Evolutionary conservation across 2,888 invertebrate species (phyloP), one percentile per base, ranked within the genome.

Genomic region (Coenonympha arcania): DNA sequence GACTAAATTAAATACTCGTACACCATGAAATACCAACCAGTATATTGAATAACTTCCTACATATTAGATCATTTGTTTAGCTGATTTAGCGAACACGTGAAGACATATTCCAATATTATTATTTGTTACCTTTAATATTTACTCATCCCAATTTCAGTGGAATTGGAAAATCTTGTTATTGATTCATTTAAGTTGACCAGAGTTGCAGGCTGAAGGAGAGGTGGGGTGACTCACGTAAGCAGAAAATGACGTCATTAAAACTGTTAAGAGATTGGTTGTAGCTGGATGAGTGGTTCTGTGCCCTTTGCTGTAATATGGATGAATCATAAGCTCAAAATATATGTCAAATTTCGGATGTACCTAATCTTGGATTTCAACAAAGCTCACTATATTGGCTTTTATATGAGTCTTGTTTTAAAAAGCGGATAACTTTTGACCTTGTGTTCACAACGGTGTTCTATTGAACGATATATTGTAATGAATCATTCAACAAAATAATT

Each of bases 141-240:
- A 6, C 4, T 15, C 9, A 22, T 39, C 39, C 39, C 19, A 30
- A 5, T 41, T 41, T 28, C 11, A 41, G 30, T 41, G 41, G 30
- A 20, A 30, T 19, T 5, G 13, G 28, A n/a, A 31, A 20, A 43
- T 33, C 30, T 43, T 33, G 16, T 33, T 41, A 48, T 50, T 50
- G 50, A 54, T 54, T 54, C 54, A 54, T 54, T 49, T 46, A 51
- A 50, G 40, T 34, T 22, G n/a, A n/a, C n/a, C n/a, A n/a, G n/a
- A n/a, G n/a, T n/a, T n/a, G n/a, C n/a, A n/a, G n/a, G n/a, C n/a
- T n/a, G n/a, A n/a, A n/a, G n/a, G n/a, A n/a, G n/a, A 36, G 48
- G 24, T 15, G 9, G 15, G 47, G 44, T 54, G 54, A 54, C 36
- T 54, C 54, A 54, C 36, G 41, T 41, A 39, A 47, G 19, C 31